phyloP scores from a whole-genome alignment of 2,113 vertebrate genomes.

The Melanocharis versteri region DNA sequence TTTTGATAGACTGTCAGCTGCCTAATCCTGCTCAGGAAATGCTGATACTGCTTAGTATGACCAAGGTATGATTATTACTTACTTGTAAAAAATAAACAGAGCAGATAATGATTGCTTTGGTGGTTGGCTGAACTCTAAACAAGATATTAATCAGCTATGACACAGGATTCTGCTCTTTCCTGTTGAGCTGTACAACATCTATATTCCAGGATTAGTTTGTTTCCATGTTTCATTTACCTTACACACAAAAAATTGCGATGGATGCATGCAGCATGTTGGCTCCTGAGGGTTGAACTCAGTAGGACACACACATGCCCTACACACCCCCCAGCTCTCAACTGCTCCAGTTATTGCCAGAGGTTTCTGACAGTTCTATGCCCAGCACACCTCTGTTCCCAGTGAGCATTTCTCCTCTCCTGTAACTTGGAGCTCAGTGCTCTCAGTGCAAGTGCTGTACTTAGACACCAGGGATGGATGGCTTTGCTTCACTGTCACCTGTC shows the following conservation, averaged over 20 bases:
- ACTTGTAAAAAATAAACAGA: constrained; percentile 1
- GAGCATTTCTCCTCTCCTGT: neutral
- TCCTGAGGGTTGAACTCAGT: neutral
- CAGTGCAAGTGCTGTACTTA: neutral
- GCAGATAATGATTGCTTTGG: neutral
- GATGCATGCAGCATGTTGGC: neutral
- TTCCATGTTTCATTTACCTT: neutral
- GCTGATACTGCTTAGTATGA: neutral
- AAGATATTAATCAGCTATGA: neutral
- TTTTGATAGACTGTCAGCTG: neutral
- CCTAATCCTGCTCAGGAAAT: neutral
- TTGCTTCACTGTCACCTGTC: neutral
- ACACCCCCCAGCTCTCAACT: neutral
- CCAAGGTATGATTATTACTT: neutral
- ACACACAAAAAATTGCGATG: neutral
- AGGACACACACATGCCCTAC: neutral
- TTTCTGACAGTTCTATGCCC: neutral
- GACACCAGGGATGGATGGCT: neutral
- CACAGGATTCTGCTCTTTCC: neutral
- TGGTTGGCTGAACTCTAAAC: neutral
- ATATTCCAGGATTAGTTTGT: neutral
- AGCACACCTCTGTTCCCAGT: neutral
- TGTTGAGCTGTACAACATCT: neutral
- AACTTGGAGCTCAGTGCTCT: neutral
- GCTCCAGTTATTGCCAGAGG: neutral